Evolutionary conservation across 2,888 invertebrate genomes (phyloP), one percentile per base, ranked within the genome.

Genomic region (Bimastos eiseni): DNA sequence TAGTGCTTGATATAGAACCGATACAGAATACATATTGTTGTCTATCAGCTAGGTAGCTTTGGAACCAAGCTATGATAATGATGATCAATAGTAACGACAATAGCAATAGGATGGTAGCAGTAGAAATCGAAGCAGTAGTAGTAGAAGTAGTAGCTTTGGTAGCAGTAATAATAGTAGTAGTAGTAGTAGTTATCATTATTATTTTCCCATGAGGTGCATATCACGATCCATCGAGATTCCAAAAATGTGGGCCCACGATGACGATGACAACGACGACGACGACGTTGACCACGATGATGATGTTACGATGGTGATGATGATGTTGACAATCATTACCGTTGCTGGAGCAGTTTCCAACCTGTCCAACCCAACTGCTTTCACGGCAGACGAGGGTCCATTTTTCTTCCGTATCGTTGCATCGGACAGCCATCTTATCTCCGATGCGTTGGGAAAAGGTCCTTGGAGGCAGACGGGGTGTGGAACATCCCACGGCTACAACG

Each of bases 321-420:
- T 70, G 70, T 11, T 70, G 70, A 30, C 8, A 24, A 24, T 24
- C 3, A 49, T n/a, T 70, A 86, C 86, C 86, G 86, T 86, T 13
- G 19, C 24, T 19, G 86, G 90, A 84, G 86, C 90, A 90, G 90
- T 90, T 90, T 33, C 90, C 90, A 33, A 90, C 34, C 37, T 30
- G 21, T n/a, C 90, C 90, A 15, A 70, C 70, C 90, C 90, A 90
- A 21, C 41, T 36, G 34, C n/a, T 89, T 0, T 49, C 90, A 1
- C 84, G 34, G 70, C 91, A 91, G 49, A 91, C 90, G 44, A 91
- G 86, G 30, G 34, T 34, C 91, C 91, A 91, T 41, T 44, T 55
- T 41, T 91, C 83, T n/a, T 86, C 88, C 36, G 90, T 89, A 19
- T 90, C 49, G 88, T 91, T 91, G 33, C 91, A 91, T 21, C 90